These are phyloP conservation scores for Sardina pilchardus DNA, from an alignment of 2,113 vertebrate species.

Conservation along the genomic window DNA sequence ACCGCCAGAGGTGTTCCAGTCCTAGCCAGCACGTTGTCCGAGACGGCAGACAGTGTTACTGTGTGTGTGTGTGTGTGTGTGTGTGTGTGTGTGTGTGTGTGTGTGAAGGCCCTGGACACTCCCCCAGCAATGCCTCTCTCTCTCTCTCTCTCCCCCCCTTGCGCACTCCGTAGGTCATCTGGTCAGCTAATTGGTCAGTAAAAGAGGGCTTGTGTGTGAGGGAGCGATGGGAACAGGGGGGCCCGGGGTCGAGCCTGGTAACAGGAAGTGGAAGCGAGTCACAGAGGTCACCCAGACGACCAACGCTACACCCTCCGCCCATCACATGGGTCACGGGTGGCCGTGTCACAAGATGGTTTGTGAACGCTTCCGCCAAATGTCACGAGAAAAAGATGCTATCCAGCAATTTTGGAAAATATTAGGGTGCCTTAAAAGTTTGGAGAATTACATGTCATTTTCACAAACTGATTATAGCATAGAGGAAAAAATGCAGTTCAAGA, in stretches of 20 bases:
- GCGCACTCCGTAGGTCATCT: not conserved
- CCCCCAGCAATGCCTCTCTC: not conserved
- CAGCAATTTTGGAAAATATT: not conserved
- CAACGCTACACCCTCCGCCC: not conserved
- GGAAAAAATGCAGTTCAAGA: not conserved
- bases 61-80: not conserved
- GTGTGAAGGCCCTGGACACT: not conserved
- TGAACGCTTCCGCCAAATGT: not conserved
- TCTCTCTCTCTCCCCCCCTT: not conserved
- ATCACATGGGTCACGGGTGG: not conserved
- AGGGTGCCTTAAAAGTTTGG: not conserved
- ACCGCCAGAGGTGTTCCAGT: not conserved
- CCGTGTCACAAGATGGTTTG: not conserved
- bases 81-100: not conserved
- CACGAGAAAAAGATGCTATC: not conserved
- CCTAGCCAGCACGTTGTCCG: no score
- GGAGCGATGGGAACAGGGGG: not conserved
- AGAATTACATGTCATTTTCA: not conserved
- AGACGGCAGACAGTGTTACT: not conserved
- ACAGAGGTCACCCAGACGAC: not conserved
- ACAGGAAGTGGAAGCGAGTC: not conserved
- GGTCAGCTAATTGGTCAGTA: constrained; percentile 8
- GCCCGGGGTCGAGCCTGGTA: not conserved
- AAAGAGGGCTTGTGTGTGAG: not conserved
- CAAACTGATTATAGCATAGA: not conserved